Evolutionary conservation across 2,888 invertebrate genomes (phyloP), one percentile per base, ranked within the genome.

Genomic region (Cheilosia variabilis): DNA sequence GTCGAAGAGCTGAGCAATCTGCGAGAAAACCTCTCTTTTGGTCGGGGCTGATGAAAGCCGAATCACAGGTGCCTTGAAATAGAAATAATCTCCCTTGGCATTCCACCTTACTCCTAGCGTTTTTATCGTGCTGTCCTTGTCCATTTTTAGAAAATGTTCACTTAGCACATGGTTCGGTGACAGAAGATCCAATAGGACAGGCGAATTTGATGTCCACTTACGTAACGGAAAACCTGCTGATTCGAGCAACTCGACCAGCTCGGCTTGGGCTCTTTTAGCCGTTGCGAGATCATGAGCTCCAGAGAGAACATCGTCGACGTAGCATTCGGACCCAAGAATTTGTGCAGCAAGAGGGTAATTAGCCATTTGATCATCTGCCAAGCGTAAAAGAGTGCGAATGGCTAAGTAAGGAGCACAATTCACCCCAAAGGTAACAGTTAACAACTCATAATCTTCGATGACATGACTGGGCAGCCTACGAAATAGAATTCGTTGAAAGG

Each of bases 401-500:
- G 45, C 45, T 45, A 45, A 19, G 17, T 60, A 87, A 0, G 87
- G 87, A 0, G 87, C 79, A 55, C 78, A 81, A 13, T 78, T 81
- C 9, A 86, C 75, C 1, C 88, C 84, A 50, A 87, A 87, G 2
- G 84, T 87, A 0, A 88, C 78, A 0, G 87, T 87, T 10, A 77
- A 65, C 10, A 87, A 41, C 22, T 71, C 76, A 37, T 58, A 81
- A 50, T 87, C 86, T 45, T 79, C 22, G 15, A 87, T 10, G 3
- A 2, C 6, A 2, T 15, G n/a, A n/a, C 6, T 45, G 17, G 6
- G 6, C n/a, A n/a, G 0, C 5, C 13, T 45, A 45, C 45, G 45
- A 45, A 45, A 45, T 6, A 17, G 1, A 4, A 45, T 45, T 45
- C 45, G 10, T 45, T 45, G 45, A 45, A n/a, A 88, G 4, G 5